These are phyloP conservation scores for Acrocephalus scirpaceus DNA, from an alignment of 2,797 vertebrate species.

Conservation along the genomic window DNA sequence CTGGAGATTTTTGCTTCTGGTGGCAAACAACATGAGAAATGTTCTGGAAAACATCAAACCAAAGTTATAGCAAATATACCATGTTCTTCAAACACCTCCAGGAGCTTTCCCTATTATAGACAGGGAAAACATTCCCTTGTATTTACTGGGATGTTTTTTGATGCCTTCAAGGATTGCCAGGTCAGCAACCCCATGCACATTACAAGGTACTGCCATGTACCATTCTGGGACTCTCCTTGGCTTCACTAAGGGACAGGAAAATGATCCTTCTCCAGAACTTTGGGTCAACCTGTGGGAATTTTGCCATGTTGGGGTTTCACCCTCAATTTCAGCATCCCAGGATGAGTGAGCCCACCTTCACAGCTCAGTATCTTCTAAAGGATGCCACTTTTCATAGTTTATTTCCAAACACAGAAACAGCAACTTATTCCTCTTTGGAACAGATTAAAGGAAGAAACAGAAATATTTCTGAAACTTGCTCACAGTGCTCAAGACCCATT, in stretches of 20 bases:
- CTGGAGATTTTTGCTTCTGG: background rate
- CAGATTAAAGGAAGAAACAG: background rate
- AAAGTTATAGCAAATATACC: background rate
- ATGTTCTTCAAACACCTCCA: background rate
- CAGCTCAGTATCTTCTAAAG: background rate
- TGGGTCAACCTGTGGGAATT: background rate
- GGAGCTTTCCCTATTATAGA: background rate
- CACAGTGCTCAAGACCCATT: background rate
- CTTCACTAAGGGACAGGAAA: background rate
- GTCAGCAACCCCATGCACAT: background rate
- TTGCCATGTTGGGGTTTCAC: accelerated
- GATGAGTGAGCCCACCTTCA: accelerated
- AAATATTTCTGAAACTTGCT: background rate
- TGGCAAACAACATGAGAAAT: background rate
- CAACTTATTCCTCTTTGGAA: background rate
- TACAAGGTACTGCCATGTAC: background rate
- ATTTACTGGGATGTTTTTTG: background rate
- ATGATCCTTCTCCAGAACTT: background rate
- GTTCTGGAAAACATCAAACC: background rate
- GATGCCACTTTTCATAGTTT: background rate
- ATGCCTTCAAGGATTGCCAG: background rate
- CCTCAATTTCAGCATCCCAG: background rate
- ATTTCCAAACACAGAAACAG: background rate
- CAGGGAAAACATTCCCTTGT: background rate
- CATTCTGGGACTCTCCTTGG: background rate